A percentile compares a stretch with the other conserved stretches of the same genome.
These are phyloP conservation scores for Phenganax subtilis DNA, from an alignment of 92 coral and sea anemone genomes.

Conservation along the genomic window DNA sequence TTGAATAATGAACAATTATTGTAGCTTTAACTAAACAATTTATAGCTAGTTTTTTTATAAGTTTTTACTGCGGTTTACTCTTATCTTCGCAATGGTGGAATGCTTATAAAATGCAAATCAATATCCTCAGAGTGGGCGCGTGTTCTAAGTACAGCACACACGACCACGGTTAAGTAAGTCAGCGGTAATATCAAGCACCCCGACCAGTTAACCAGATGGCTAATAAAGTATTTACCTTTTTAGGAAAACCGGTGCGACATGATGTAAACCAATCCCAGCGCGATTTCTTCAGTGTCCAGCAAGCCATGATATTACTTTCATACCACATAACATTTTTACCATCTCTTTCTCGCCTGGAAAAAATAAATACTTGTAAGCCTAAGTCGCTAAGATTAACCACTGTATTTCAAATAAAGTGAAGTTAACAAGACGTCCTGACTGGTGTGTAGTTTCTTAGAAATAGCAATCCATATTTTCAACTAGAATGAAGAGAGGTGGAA, in stretches of 20 bases:
- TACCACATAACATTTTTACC: background rate
- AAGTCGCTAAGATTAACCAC: background rate
- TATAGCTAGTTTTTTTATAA: background rate
- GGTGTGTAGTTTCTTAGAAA: too few relatives aligned
- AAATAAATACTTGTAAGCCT: background rate
- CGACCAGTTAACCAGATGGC: background rate
- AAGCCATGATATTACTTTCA: background rate
- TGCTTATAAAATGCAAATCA: background rate
- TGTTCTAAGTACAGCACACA: background rate
- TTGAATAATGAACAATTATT: background rate
- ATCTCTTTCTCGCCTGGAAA: background rate
- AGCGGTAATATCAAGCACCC: background rate
- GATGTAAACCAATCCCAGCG: background rate
- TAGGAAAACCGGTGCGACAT: background rate
- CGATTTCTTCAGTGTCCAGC: background rate
- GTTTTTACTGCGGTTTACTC: background rate
- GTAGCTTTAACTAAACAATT: background rate
- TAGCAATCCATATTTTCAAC: too few relatives aligned
- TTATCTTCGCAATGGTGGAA: conserved; percentile 5
- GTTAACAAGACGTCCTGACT: background rate
- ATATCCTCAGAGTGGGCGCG: background rate
- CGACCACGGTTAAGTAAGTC: background rate
- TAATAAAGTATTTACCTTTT: background rate
- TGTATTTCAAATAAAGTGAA: background rate
- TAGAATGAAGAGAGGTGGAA: too few relatives aligned